Base-by-base conservation (phyloP, 2,888 invertebrate genomes). In the Aspidiotus destructor region DNA sequence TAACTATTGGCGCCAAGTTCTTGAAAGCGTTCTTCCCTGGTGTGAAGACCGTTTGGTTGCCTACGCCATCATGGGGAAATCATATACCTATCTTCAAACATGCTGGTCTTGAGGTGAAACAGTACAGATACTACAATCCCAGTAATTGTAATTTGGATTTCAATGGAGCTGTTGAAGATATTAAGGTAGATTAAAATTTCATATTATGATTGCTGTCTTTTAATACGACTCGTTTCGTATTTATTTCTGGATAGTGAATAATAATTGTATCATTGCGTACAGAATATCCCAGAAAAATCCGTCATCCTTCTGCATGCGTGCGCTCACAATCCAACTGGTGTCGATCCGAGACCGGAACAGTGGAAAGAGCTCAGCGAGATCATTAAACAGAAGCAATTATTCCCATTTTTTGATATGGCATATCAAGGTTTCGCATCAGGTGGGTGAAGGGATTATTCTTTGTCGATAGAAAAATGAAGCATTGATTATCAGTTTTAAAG, bases 341-440 rank as follows among this genome's bases (percentile, higher is more conserved):
- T 95, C 5, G 95, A 95, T 79, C 94, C 94, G 3, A 86, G 80
- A 71, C 83, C 83, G 7, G 88, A 89, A 70, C 92, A 96, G 76
- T 99, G 98, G 98, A 81, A 84, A 70, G 88, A 92, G 79, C 80
- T 98, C 2, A 92, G 92, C 0, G 77, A 84, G 73, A 79, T 92
- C 6, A 84, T 96, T 70, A 94, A 91, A 77, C 82, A 86, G 71
- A 84, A 80, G 74, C 86, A 92, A 68, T 77, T 97, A 17, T 89
- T 89, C 76, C 89, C 95, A 69, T 86, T 97, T 77, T 92, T 98
- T 77, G 97, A 95, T 79, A 88, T 88, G 71, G 93, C 93, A 17
- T 94, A 94, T 81, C 93, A 95, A 79, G 96, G 99, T 17, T 98
- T 99, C 80, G 95, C 97, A 7, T 90, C 92, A 44, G 99, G 99